Base-by-base conservation (phyloP, 1,140 invertebrate genomes). In the Brachionus koreanus region DNA sequence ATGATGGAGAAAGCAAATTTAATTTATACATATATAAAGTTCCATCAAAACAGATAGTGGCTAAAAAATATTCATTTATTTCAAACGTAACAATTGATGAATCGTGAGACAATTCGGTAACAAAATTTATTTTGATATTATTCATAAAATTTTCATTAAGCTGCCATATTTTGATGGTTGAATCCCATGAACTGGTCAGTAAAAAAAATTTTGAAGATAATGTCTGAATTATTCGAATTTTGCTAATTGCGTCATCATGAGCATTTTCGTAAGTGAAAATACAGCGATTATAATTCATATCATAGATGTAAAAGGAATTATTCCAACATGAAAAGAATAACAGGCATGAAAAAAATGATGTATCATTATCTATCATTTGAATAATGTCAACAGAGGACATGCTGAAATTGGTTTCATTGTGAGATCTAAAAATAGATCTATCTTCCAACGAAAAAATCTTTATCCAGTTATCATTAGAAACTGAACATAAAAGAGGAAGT, bases 221-320 rank as follows among this genome's bases (percentile, higher is more conserved):
- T 35, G 75, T 35, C 43, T 79, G 49, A 29, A 79, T 33, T 2
- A 57, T 16, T 10, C 49, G 19, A 12, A 79, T 33, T 23, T 37
- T 49, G 13, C 35, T 61, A 6, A 79, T 79, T 23, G 76, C 76
- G 16, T 79, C 76, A 29, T 79, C 76, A 29, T 79, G 76, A 29
- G 76, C 46, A 37, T 57, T 49, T 0, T 79, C 76, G 10, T 61
- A 3, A 0, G 23, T 35, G 33, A 29, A 61, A 19, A 79, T 52
- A 19, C 76, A 79, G n/a, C 76, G 49, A 49, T 79, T 79, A 65
- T 61, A 79, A 43, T 79, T 65, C 35, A 61, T 79, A 19, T 79
- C 76, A 65, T 79, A 79, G 3, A 79, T 49, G 42, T 79, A 65
- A 61, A 79, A 16, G 0, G 76, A 79, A 79, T 79, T 79, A 12